phyloP scores from a whole-genome alignment of 2,888 invertebrate genomes.

The Dolomedes plantarius region DNA sequence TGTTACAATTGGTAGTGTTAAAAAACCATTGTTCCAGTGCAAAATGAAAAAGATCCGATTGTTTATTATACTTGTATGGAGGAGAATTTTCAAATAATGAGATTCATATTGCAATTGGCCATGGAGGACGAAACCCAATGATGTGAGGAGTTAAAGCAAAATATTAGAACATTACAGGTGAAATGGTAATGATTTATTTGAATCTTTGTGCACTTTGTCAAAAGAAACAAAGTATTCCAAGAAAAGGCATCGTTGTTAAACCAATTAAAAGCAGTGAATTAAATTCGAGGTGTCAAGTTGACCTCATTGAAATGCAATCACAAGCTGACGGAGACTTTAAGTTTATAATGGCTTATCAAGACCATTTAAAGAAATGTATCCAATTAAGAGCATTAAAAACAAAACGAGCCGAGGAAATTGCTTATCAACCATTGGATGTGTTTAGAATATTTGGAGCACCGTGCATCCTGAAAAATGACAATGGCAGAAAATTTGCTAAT shows the following conservation, averaged over 20 bases:
- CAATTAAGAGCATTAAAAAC: background rate
- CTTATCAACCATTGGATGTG: background rate
- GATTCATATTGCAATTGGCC: no score
- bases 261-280: background rate
- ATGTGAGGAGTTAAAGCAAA: conserved; percentile 20
- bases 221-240: background rate
- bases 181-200: background rate
- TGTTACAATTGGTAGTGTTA: no score
- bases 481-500: background rate
- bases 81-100: no score
- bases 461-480: background rate
- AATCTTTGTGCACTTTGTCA: background rate
- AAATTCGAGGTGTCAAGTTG: conserved; percentile 1
- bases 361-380: background rate
- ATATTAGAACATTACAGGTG: background rate
- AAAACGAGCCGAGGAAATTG: background rate
- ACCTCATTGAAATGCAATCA: background rate
- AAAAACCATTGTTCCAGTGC: no score
- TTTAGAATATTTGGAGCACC: background rate
- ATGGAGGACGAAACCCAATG: background rate
- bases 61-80: no score
- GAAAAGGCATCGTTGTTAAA: background rate
- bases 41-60: no score
- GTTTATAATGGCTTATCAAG: background rate
- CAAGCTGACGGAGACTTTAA: background rate